phyloP scores from a whole-genome alignment of 2,113 vertebrate species.

The Dromiciops gliroides region DNA sequence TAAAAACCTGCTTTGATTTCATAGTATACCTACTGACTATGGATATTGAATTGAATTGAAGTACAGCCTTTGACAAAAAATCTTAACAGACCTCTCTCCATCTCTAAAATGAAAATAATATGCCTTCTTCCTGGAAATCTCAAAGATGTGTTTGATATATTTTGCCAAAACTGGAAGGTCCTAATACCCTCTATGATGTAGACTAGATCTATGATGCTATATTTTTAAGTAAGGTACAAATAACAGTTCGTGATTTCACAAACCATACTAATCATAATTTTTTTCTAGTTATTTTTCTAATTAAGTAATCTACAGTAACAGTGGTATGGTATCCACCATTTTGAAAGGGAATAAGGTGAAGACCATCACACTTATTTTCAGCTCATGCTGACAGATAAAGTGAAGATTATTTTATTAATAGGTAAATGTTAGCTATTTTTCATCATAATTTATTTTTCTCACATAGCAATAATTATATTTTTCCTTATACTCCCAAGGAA shows the following conservation, averaged over 20 bases:
- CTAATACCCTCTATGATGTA: background rate
- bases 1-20: background rate
- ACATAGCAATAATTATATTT: background rate
- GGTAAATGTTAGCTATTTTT: background rate
- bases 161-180: background rate
- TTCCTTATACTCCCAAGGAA: background rate
- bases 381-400: conserved; percentile 16
- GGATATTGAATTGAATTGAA: background rate
- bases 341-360: background rate
- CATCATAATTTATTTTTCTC: background rate
- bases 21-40: background rate
- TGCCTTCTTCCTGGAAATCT: background rate
- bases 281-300: background rate
- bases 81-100: background rate
- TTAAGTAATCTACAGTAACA: background rate
- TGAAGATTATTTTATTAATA: background rate
- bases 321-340: background rate
- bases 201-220: background rate
- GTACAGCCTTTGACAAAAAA: background rate
- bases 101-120: background rate
- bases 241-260: background rate
- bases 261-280: background rate
- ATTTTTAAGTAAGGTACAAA: background rate
- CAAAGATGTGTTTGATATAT: background rate
- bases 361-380: background rate